Conservation (phyloP, 2,888 invertebrate genomes). For the Ryuthela nishihirai region DNA sequence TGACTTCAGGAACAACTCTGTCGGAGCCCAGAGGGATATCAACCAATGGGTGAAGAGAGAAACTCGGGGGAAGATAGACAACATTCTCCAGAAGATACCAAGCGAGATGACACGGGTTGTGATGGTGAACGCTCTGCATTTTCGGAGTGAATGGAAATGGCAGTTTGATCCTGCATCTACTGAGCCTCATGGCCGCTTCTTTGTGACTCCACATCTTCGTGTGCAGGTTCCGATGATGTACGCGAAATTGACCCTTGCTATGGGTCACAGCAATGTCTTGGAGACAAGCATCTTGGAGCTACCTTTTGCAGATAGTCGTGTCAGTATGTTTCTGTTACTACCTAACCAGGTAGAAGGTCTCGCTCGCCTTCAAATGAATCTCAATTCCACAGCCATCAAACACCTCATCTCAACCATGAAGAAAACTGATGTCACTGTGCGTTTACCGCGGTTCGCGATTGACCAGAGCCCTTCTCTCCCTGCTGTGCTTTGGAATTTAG, state of each 20-base stretch:
- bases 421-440: slow-evolving; percentile 46
- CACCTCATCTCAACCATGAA: slow-evolving; percentile 47
- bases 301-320: slow-evolving; percentile 46
- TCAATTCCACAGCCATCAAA: slow-evolving; percentile 49
- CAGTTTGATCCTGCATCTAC: slow-evolving; percentile 40
- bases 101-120: slow-evolving; percentile 36
- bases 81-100: slow-evolving; percentile 59
- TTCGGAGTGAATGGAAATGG: slow-evolving; percentile 42
- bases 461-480: slow-evolving; percentile 35
- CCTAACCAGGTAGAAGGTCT: slow-evolving; percentile 47
- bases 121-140: slow-evolving; percentile 42
- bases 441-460: slow-evolving; percentile 47
- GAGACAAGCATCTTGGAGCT: slow-evolving; percentile 49
- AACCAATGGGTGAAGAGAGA: slow-evolving; percentile 77
- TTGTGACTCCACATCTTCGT: slow-evolving; percentile 36
- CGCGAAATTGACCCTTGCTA: slow-evolving; percentile 47
- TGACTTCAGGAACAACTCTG: slow-evolving; percentile 58
- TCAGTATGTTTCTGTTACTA: slow-evolving; percentile 49
- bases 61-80: slow-evolving; percentile 75
- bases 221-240: slow-evolving; percentile 50
- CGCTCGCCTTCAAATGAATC: slow-evolving; percentile 44
- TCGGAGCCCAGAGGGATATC: slow-evolving; percentile 57
- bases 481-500: slow-evolving; percentile 34
- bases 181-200: slow-evolving; percentile 39
- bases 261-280: slow-evolving; percentile 47